Percentiles rank a stretch among this genome's conserved stretches.
These are phyloP conservation scores for Gallinago nigripennis DNA, from an alignment of 2,797 vertebrate species.

Conservation along the genomic window DNA sequence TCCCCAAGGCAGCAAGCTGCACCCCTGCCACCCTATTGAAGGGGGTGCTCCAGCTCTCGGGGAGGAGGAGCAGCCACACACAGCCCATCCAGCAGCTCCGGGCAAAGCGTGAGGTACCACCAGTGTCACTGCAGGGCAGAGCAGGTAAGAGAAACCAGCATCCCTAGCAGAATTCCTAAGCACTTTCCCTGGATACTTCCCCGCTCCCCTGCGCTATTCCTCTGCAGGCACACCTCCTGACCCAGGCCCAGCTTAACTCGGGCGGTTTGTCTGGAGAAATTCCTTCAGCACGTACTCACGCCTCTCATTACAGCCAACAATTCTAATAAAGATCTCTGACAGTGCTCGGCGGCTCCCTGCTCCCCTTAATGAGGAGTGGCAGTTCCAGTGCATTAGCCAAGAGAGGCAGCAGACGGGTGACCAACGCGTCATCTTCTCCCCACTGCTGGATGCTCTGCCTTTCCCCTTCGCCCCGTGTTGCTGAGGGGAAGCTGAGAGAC, in stretches of 20 bases:
- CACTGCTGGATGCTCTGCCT: background rate
- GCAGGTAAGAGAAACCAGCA: accelerated
- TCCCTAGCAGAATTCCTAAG: background rate
- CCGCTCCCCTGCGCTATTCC: accelerated
- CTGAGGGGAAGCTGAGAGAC: background rate
- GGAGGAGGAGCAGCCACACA: background rate
- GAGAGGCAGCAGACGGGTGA: background rate
- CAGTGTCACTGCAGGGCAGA: accelerated
- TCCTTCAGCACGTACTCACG: background rate
- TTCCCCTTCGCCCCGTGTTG: background rate
- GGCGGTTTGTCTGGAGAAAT: background rate
- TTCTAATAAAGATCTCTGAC: background rate
- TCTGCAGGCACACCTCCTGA: background rate
- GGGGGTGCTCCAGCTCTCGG: background rate
- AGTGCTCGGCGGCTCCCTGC: background rate
- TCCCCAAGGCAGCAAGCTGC: slow-evolving; percentile 10
- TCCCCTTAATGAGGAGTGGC: slow-evolving; percentile 8
- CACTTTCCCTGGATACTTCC: background rate
- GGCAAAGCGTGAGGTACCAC: background rate
- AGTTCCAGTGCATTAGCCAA: slow-evolving; percentile 24
- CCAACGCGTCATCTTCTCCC: background rate
- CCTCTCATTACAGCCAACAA: background rate
- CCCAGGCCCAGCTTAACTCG: background rate
- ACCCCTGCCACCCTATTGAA: slow-evolving; percentile 6
- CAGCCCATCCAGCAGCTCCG: background rate